phyloP scores from a whole-genome alignment of 2,797 vertebrate species.

The Hydrolagus colliei region DNA sequence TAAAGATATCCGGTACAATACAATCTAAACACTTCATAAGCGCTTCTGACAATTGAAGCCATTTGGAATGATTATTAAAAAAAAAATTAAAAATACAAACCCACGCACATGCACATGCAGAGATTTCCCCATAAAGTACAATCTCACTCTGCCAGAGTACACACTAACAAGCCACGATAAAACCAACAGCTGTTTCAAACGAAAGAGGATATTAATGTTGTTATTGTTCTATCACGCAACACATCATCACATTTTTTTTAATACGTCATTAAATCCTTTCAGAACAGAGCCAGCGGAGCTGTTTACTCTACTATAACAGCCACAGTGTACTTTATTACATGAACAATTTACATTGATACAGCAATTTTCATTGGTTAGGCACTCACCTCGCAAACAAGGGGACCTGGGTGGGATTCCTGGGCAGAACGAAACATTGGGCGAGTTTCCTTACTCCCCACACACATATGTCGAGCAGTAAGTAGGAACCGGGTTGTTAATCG shows the following conservation, averaged over 20 bases:
- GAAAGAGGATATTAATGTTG: not conserved
- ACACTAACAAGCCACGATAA: not conserved
- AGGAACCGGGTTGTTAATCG: no score
- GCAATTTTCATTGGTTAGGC: no score
- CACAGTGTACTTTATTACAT: not conserved
- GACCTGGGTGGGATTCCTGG: no score
- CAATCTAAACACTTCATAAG: no score
- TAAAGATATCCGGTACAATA: not conserved
- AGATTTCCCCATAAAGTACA: not conserved
- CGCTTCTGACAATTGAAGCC: no score
- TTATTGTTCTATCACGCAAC: not conserved
- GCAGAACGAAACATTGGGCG: no score
- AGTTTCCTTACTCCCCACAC: no score
- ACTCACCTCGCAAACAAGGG: no score
- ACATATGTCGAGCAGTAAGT: no score
- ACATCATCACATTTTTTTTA: conserved; percentile 12
- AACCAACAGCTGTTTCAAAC: conserved; percentile 11
- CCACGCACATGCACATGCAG: not conserved
- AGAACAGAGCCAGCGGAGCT: not conserved
- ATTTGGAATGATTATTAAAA: not conserved
- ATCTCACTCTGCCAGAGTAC: not conserved
- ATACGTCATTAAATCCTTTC: not conserved
- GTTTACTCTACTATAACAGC: not conserved
- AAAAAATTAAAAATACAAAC: not conserved
- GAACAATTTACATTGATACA: no score